Evolutionary conservation across 2,888 invertebrate species (phyloP).

Genomic region (Drosophila mayaguana): DNA sequence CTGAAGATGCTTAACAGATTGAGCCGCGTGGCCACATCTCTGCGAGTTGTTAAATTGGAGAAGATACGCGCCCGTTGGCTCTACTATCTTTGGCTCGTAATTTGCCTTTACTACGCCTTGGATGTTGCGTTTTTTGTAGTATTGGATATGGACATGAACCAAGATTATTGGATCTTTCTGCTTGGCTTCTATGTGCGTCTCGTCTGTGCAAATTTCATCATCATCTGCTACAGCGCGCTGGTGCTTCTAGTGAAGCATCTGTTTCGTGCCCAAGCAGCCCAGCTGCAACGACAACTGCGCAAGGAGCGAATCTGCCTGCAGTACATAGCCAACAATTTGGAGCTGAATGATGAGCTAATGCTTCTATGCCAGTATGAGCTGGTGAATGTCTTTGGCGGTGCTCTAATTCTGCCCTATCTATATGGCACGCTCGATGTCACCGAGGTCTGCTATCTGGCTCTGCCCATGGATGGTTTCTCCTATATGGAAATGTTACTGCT

Average conservation of each 20-base stretch:
- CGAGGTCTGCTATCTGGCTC: constrained; percentile 27
- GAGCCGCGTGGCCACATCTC: not conserved
- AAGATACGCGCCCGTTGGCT: constrained; percentile 17
- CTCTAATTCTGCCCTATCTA: constrained; percentile 42
- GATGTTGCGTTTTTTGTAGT: constrained; percentile 2
- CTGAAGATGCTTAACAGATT: constrained; percentile 33
- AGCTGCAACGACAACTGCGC: not conserved
- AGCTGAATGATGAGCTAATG: constrained; percentile 42
- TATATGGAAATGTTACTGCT: constrained; percentile 11
- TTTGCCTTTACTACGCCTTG: constrained; percentile 15
- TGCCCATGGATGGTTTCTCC: constrained; percentile 9
- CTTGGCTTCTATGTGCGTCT: constrained; percentile 36
- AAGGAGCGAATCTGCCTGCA: not conserved
- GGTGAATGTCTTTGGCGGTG: constrained; percentile 37
- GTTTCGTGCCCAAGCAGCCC: constrained; percentile 27
- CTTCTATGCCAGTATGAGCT: constrained; percentile 44
- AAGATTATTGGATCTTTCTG: constrained; percentile 1
- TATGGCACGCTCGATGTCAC: constrained; percentile 36
- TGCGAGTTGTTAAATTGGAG: constrained; percentile 6
- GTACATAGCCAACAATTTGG: constrained; percentile 22
- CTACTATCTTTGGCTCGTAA: constrained; percentile 34
- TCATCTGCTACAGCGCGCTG: constrained; percentile 49
- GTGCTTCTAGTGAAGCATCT: constrained; percentile 32
- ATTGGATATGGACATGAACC: not conserved
- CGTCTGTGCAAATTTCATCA: constrained; percentile 46